Percentiles rank a stretch among this genome's conserved stretches.
Evolutionary conservation across 2,888 invertebrate species (phyloP).

Genomic region (Leucophenga maculata): DNA sequence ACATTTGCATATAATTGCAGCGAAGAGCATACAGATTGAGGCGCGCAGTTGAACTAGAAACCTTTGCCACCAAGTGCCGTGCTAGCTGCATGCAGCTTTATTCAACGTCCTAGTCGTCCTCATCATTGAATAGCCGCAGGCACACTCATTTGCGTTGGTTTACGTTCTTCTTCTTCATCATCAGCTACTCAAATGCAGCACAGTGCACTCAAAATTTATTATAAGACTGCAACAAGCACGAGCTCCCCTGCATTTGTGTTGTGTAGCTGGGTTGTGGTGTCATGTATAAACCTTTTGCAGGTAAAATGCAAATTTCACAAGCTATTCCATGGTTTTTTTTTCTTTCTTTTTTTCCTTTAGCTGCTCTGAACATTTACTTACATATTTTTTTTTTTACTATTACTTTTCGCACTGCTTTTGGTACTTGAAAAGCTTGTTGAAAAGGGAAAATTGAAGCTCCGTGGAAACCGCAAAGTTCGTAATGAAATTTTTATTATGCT

Average conservation of each 20-base stretch:
- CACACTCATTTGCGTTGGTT: not conserved
- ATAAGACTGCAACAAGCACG: not conserved
- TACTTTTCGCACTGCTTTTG: conserved; percentile 58
- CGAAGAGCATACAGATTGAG: conserved; percentile 23
- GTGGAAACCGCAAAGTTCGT: conserved; percentile 61
- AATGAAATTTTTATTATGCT: conserved; percentile 65
- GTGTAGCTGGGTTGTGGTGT: not conserved
- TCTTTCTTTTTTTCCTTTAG: conserved; percentile 37
- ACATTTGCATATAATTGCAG: conserved; percentile 63
- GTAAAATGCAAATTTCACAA: conserved; percentile 59
- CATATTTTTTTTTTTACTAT: conserved; percentile 56
- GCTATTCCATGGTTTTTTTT: conserved; percentile 45
- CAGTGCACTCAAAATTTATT: conserved; percentile 8
- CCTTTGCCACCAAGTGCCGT: conserved; percentile 3
- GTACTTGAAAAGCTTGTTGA: conserved; percentile 46
- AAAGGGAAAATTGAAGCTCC: not conserved
- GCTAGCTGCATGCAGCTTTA: not conserved
- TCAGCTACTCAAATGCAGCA: conserved; percentile 15
- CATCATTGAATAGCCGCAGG: conserved; percentile 6
- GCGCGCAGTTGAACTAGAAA: conserved; percentile 18
- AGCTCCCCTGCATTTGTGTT: not conserved
- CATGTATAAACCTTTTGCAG: conserved; percentile 36
- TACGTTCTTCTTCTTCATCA: not conserved
- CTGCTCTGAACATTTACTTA: conserved; percentile 43
- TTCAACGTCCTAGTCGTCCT: not conserved